phyloP scores from a whole-genome alignment of 2,888 invertebrate genomes.

The Stenolophus ochropezus region DNA sequence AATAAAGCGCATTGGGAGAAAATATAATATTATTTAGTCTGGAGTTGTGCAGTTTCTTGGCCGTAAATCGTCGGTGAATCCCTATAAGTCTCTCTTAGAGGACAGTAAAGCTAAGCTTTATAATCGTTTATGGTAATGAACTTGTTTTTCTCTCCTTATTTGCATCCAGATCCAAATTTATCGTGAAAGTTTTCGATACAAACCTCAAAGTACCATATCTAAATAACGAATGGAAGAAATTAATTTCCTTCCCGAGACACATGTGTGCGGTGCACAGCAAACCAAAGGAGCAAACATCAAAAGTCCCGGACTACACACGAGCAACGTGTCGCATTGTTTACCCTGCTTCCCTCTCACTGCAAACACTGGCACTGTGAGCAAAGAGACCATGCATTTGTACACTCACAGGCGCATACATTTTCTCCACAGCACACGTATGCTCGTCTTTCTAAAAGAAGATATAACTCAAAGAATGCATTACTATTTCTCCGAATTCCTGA shows the following conservation, averaged over 20 bases:
- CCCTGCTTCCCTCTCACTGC: constrained; percentile 41
- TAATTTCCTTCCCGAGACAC: constrained; percentile 6
- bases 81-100: constrained; percentile 35
- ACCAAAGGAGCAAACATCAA: constrained; percentile 50
- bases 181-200: constrained; percentile 47
- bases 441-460: too few relatives aligned
- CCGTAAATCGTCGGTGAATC: constrained; percentile 53
- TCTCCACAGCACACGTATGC: background rate
- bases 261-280: constrained; percentile 43
- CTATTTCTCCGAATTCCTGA: too few relatives aligned
- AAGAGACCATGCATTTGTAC: background rate
- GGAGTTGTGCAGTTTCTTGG: background rate
- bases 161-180: constrained; percentile 54
- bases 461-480: too few relatives aligned
- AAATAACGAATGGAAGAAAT: constrained; percentile 6
- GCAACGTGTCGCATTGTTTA: constrained; percentile 51
- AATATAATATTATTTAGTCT: background rate
- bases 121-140: constrained; percentile 69
- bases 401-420: background rate
- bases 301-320: constrained; percentile 44
- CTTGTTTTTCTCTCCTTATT: constrained; percentile 48
- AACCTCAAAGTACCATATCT: constrained; percentile 20
- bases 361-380: constrained; percentile 14
- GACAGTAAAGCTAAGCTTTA: constrained; percentile 65
- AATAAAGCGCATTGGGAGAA: background rate